Evolutionary conservation across 2,888 invertebrate genomes (phyloP), one percentile per base, ranked within the genome.

Genomic region (Rotaria socialis): DNA sequence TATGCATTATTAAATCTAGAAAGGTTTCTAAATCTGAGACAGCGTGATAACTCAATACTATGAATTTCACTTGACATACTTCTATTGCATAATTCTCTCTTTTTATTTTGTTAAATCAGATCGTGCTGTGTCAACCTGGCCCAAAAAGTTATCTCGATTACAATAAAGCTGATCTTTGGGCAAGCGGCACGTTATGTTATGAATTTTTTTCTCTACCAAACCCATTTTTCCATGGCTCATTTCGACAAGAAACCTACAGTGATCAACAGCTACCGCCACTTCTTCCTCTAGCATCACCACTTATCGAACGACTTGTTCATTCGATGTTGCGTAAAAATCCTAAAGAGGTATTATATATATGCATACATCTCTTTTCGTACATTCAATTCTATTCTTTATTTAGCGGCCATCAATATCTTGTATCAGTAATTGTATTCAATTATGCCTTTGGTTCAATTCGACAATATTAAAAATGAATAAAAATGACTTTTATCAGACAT

Each of bases 111-210:
- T 52, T 52, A 27, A 27, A 88, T 47, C 89, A 92, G 92, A 91
- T 93, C 41, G 90, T 91, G 4, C 90, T 92, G 85, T 94, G 94
- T 87, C 92, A 92, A 87, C 94, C 95, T 0, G 95, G 95, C 0
- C 92, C 93, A 0, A 94, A 94, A 90, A 93, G 93, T 6, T 93
- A 93, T 84, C 93, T 95, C 60, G 94, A 95, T 91, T 95, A 95
- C 89, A 92, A 93, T 10, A 95, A 94, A 90, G 93, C 95, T 0
- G 96, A 96, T 92, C 92, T 94, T 8, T 96, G 96, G 96, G 94
- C 95, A 0, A 94, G 93, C n/a, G 96, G 95, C 1, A 93, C 95
- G 0, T 93, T 96, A 86, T 94, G 94, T 0, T 95, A 95, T 90
- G 95, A 96, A 92, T 94, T 96, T 88, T 95, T 95, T 90, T 95